Percentiles rank a stretch among this genome's conserved stretches.
Evolutionary conservation across 1,140 invertebrate species (phyloP).

Genomic region (Drosophila varians): DNA sequence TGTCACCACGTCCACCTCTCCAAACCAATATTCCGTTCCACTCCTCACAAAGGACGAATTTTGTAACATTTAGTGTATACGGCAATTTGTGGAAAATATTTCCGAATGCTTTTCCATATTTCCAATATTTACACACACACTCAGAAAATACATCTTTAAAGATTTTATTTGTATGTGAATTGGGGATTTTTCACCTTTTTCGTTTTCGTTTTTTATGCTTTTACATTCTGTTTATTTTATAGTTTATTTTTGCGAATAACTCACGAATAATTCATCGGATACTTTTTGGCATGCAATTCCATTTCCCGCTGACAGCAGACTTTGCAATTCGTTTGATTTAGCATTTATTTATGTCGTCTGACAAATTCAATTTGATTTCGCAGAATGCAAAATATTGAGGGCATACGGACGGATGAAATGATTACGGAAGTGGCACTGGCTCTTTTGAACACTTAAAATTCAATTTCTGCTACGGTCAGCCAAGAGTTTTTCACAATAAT

Average conservation of each 20-base stretch:
- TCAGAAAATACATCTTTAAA: slow-evolving; percentile 2
- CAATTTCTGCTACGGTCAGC: slow-evolving; percentile 59
- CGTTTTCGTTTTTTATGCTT: slow-evolving; percentile 23
- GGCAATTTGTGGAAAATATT: slow-evolving; percentile 25
- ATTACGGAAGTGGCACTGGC: slow-evolving; percentile 20
- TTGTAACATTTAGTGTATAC: neutral
- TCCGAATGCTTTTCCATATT: slow-evolving; percentile 21
- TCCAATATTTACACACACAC: slow-evolving; percentile 1
- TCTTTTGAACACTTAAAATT: slow-evolving; percentile 50
- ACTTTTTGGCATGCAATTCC: slow-evolving; percentile 66
- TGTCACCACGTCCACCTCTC: neutral
- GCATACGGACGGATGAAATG: slow-evolving; percentile 5
- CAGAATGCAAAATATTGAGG: slow-evolving; percentile 37
- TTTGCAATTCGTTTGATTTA: slow-evolving; percentile 70
- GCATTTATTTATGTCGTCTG: slow-evolving; percentile 71
- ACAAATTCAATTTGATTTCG: slow-evolving; percentile 70
- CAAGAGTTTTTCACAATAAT: slow-evolving; percentile 37
- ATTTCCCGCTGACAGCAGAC: slow-evolving; percentile 67
- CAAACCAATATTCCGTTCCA: neutral
- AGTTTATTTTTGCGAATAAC: slow-evolving; percentile 13
- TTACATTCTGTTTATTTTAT: slow-evolving; percentile 20
- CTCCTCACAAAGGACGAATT: neutral
- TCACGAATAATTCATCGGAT: slow-evolving; percentile 59
- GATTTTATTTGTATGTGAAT: slow-evolving; percentile 31
- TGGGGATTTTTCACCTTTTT: slow-evolving; percentile 4